These are phyloP conservation scores for Heliocidaris tuberculata DNA, from an alignment of 35 echinoderm and acorn worm species.

Conservation along the genomic window DNA sequence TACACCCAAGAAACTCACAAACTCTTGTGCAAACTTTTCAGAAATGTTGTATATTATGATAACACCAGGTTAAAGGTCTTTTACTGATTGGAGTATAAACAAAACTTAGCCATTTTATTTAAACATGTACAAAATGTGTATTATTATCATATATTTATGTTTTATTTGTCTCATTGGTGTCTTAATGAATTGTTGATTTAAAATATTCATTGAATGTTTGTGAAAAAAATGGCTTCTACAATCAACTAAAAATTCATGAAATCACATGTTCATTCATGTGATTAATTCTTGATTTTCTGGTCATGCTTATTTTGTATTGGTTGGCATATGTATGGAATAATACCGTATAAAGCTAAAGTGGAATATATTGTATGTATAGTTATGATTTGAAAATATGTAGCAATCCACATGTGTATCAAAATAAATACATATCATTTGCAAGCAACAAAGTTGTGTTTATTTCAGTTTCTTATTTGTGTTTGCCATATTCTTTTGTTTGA, in stretches of 20 bases:
- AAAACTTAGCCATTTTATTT: neutral
- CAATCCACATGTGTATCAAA: conserved; percentile 34
- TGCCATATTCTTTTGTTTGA: neutral
- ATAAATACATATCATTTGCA: conserved; percentile 40
- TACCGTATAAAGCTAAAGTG: neutral
- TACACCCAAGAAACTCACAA: neutral
- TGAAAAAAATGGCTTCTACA: neutral
- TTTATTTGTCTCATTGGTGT: neutral
- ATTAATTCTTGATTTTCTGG: neutral
- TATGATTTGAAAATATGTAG: conserved; percentile 35
- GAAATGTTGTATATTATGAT: neutral
- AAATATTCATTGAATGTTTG: neutral
- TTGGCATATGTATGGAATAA: neutral
- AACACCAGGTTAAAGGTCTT: neutral
- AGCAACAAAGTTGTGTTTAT: neutral
- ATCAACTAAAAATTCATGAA: neutral
- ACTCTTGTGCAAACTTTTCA: neutral
- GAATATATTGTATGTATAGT: conserved; percentile 43
- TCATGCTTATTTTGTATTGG: neutral
- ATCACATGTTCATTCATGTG: neutral
- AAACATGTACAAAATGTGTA: neutral
- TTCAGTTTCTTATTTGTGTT: neutral
- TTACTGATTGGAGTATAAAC: neutral
- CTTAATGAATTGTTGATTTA: neutral
- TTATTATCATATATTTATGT: neutral